Base-by-base conservation (phyloP, 2,113 vertebrate species). In the Actenoides lindsayi region DNA sequence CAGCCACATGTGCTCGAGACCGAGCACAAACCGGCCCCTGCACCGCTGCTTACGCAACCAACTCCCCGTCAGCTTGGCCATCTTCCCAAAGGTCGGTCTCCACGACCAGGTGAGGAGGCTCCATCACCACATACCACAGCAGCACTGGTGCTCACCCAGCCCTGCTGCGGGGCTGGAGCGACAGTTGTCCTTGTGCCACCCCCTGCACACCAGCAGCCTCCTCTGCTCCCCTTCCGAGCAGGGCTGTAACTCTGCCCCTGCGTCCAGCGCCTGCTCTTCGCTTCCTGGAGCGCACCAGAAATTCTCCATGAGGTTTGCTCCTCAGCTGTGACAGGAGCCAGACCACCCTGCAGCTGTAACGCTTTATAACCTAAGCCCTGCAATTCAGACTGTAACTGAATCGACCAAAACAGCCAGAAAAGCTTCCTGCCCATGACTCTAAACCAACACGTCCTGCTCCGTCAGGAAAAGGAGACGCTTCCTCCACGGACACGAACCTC, bases 41-140 rank as follows among this genome's bases (percentile, higher is more conserved):
- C 41, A 20, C 25, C 53, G 11, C 37, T 9, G n/a, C 16, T 33
- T 20, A 30, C 46, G 21, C 0, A 1, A 6, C 2, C 4, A 15
- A 8, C 10, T 23, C 71, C 70, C 54, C 4, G 1, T 1, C 0
- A 3, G 44, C 16, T 9, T 10, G 28, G 41, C 6, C 75, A 15
- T 1, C 44, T n/a, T 42, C 46, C 64, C 46, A 6, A 2, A 6
- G n/a, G 18, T 5, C 2, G 8, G 31, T 9, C 46, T 28, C 41
- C 28, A 7, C 0, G 1, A 23, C 2, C 0, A 10, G 35, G 54
- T 0, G 5, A 48, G 46, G 2, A 13, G 1, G 3, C 23, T 16
- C 39, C 3, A 3, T 1, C 1, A 13, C 31, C 74, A 23, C 0
- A 3, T 5, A n/a, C 73, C 41, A 17, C 39, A 7, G 31, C 9